Percentiles rank a stretch among this genome's conserved stretches.
These are phyloP conservation scores for Phymorhynchus buccinoides DNA, from an alignment of 1,140 invertebrate species.

Conservation along the genomic window DNA sequence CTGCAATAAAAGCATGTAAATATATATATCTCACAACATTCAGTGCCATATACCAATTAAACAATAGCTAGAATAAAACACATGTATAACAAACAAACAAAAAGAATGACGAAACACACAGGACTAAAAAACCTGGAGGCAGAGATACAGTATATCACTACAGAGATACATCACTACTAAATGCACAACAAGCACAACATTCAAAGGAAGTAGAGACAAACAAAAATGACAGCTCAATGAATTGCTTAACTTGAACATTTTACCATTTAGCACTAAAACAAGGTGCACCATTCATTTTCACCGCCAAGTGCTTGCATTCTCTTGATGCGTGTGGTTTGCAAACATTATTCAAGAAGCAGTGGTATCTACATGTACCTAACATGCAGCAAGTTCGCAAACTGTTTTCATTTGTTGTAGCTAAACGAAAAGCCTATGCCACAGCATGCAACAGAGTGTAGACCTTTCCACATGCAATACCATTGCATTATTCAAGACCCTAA, in stretches of 20 bases:
- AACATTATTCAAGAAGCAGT: background rate
- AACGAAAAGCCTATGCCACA: background rate
- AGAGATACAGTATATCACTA: no score
- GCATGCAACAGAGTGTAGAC: background rate
- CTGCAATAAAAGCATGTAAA: constrained; percentile 29
- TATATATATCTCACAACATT: background rate
- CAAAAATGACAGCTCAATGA: no score
- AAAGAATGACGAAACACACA: no score
- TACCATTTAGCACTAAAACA: no score
- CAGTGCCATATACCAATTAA: background rate
- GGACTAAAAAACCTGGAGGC: no score
- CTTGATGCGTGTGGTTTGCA: background rate
- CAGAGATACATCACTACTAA: no score
- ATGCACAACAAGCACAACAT: no score
- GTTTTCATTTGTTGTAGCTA: background rate
- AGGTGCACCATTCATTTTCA: no score
- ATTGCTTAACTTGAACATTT: no score
- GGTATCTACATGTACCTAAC: background rate
- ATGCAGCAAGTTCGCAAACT: background rate
- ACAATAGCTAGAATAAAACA: background rate
- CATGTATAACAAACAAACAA: no score
- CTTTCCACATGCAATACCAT: background rate
- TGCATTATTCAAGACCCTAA: no score
- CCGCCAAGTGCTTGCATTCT: background rate
- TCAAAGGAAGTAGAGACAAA: no score